Percentiles rank a stretch among this genome's conserved stretches.
Conservation (phyloP, 2,888 invertebrate genomes). For the Endotricha flammealis region DNA sequence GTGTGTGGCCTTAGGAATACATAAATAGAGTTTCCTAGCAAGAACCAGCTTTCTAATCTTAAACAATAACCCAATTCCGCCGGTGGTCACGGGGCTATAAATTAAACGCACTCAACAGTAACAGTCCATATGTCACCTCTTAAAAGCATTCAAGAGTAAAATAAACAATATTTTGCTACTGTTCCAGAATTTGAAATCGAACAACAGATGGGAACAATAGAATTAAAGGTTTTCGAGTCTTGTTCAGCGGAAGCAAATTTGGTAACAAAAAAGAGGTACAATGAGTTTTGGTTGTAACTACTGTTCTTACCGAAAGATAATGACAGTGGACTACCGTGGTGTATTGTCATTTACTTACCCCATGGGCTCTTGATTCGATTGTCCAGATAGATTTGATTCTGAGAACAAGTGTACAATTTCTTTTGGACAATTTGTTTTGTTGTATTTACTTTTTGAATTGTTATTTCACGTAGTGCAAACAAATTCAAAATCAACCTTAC, state of each 20-base stretch:
- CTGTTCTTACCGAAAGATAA: slow-evolving; percentile 56
- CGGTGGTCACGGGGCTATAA: slow-evolving; percentile 59
- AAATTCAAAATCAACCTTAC: too few species aligned
- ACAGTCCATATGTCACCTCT: slow-evolving; percentile 65
- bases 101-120: slow-evolving; percentile 55
- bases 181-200: slow-evolving; percentile 54
- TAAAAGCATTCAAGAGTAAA: slow-evolving; percentile 64
- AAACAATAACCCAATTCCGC: slow-evolving; percentile 62
- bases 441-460: slow-evolving; percentile 3
- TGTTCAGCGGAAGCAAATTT: slow-evolving; percentile 66
- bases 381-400: slow-evolving; percentile 47
- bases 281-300: slow-evolving; percentile 47
- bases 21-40: slow-evolving; percentile 26
- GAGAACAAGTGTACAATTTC: slow-evolving; percentile 23
- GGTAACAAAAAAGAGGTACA: slow-evolving; percentile 51
- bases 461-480: too few species aligned
- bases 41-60: slow-evolving; percentile 47
- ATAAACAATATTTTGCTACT: slow-evolving; percentile 76
- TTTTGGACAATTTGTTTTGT: slow-evolving; percentile 23
- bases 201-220: slow-evolving; percentile 61
- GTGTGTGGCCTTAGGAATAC: slow-evolving; percentile 42
- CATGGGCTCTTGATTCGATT: slow-evolving; percentile 52
- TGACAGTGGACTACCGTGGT: slow-evolving; percentile 48
- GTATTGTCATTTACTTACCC: slow-evolving; percentile 51
- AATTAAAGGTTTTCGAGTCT: slow-evolving; percentile 50